A percentile compares a stretch with the other conserved stretches of the same genome.
phyloP scores from a whole-genome alignment of 2,888 invertebrate genomes.

The Exephanes ischioxanthus region DNA sequence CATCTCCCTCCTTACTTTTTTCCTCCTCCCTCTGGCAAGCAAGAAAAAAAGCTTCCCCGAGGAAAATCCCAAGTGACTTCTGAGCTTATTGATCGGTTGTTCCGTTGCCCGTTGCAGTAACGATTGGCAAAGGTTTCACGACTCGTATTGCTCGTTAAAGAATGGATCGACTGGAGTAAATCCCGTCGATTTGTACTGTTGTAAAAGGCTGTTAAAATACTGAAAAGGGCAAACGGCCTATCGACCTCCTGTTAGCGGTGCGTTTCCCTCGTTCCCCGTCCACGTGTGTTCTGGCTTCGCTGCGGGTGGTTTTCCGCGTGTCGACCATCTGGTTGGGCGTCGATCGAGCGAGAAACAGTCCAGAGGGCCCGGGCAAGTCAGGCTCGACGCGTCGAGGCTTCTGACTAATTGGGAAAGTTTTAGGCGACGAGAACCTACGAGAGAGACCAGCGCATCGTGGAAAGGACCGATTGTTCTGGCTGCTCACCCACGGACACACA shows the following conservation, averaged over 20 bases:
- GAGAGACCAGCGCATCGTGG: not conserved
- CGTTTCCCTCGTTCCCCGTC: not conserved
- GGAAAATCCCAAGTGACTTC: slow-evolving; percentile 1
- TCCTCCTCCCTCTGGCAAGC: not conserved
- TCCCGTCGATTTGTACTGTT: not conserved
- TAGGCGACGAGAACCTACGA: slow-evolving; percentile 7
- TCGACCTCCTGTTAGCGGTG: slow-evolving; percentile 6
- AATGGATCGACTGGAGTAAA: slow-evolving; percentile 6
- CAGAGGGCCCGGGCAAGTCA: not conserved
- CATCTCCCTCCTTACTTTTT: slow-evolving; percentile 1
- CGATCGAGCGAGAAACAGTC: not conserved
- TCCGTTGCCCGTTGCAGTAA: not conserved
- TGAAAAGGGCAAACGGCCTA: slow-evolving; percentile 9
- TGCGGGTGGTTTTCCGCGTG: slow-evolving; percentile 65
- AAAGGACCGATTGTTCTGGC: slow-evolving; percentile 38
- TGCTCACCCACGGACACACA: slow-evolving; percentile 13
- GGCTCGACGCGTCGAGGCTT: slow-evolving; percentile 57
- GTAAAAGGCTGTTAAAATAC: slow-evolving; percentile 4
- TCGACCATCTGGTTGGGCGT: slow-evolving; percentile 59
- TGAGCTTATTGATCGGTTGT: not conserved
- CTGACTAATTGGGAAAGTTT: slow-evolving; percentile 77
- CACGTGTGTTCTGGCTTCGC: slow-evolving; percentile 46
- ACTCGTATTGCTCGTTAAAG: not conserved
- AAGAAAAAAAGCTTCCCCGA: not conserved
- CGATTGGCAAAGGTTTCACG: not conserved